These are phyloP conservation scores for Paratilapia polleni DNA, from an alignment of 2,113 vertebrate species.

Conservation along the genomic window DNA sequence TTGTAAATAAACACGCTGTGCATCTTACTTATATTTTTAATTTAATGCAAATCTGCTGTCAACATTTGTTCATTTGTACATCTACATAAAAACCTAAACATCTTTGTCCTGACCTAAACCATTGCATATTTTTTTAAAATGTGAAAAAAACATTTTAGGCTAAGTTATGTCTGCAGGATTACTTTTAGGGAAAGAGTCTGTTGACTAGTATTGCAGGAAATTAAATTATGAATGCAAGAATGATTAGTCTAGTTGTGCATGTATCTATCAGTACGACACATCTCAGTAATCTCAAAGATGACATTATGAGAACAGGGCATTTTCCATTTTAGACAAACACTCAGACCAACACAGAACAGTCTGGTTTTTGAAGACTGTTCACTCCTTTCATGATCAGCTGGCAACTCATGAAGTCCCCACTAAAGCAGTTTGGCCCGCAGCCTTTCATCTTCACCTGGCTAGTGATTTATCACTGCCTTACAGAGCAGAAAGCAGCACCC, in stretches of 20 bases:
- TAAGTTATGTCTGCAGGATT: too few species aligned
- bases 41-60: too few species aligned
- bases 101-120: too few species aligned
- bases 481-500: conserved; percentile 59
- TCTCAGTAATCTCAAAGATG: neutral
- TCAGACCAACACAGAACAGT: conserved; percentile 36
- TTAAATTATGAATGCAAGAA: neutral
- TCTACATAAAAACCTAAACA: too few species aligned
- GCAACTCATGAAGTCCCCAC: conserved; percentile 67
- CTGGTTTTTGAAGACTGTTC: conserved; percentile 54
- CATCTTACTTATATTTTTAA: too few species aligned
- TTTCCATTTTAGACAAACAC: conserved; percentile 13
- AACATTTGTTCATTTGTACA: too few species aligned
- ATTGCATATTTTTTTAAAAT: too few species aligned
- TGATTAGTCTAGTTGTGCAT: neutral
- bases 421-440: conserved; percentile 68
- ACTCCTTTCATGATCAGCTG: conserved; percentile 70
- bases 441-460: conserved; percentile 75
- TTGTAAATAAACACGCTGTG: too few species aligned
- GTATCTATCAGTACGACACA: neutral
- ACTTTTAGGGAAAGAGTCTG: neutral
- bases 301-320: neutral
- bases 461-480: conserved; percentile 71
- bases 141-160: too few species aligned
- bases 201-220: neutral